phyloP scores from a whole-genome alignment of 2,113 vertebrate species.

The Pseudorectes ferrugineus region DNA sequence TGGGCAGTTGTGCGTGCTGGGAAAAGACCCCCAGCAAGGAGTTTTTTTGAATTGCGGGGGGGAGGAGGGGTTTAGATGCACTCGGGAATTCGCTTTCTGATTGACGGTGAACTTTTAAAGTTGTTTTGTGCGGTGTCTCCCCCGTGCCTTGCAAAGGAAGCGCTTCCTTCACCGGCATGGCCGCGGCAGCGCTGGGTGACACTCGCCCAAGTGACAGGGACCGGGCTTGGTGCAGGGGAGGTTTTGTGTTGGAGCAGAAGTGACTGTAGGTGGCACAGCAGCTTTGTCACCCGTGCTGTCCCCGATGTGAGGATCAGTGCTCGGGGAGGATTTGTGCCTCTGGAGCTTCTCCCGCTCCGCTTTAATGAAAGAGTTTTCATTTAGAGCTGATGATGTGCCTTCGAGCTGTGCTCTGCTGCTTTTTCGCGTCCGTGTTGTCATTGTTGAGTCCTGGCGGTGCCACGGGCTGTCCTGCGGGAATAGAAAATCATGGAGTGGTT shows the following conservation, averaged over 20 bases:
- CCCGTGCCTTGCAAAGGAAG: background rate
- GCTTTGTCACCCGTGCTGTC: slow-evolving; percentile 3
- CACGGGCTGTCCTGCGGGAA: background rate
- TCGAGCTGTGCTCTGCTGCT: background rate
- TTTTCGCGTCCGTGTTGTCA: rapidly evolving
- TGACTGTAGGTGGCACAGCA: slow-evolving; percentile 57
- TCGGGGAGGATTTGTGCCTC: background rate
- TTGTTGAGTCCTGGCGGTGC: background rate
- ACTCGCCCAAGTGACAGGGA: background rate
- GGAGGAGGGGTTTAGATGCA: rapidly evolving
- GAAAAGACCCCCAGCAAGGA: background rate
- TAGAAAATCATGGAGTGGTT: background rate
- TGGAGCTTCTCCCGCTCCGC: rapidly evolving
- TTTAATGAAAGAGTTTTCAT: background rate
- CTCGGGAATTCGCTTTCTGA: rapidly evolving
- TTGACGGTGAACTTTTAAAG: rapidly evolving
- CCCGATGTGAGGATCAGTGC: background rate
- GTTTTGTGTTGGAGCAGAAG: background rate
- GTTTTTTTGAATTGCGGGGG: rapidly evolving
- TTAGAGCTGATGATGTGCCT: background rate
- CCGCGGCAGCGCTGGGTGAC: background rate
- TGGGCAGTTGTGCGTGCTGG: rapidly evolving
- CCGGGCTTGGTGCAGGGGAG: background rate
- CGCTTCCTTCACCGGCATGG: slow-evolving; percentile 29
- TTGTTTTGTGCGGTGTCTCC: rapidly evolving